Conservation (phyloP, 2,797 vertebrate genomes). For the Parauchenoglanis ngamensis region DNA sequence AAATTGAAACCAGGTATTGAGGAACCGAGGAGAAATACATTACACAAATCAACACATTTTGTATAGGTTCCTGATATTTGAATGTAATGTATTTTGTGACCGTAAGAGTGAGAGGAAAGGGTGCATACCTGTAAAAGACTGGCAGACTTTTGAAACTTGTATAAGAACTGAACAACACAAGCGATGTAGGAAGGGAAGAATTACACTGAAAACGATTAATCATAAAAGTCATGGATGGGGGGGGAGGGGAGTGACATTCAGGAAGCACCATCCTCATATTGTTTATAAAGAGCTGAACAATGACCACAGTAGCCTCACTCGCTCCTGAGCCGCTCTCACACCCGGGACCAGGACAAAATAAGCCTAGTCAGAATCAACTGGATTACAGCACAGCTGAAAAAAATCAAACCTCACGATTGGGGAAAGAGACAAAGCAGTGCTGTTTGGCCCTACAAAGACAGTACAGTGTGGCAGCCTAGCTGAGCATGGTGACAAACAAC, state of each 20-base stretch:
- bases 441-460: constrained; percentile 2
- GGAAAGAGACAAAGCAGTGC: neutral
- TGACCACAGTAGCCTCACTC: neutral
- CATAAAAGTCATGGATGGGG: neutral
- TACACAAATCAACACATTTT: neutral
- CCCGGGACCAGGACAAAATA: neutral
- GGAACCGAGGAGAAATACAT: neutral
- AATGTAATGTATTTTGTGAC: neutral
- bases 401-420: neutral
- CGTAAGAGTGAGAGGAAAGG: too few species aligned
- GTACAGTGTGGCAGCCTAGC: neutral
- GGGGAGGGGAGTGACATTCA: neutral
- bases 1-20: neutral
- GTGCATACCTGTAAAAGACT: neutral
- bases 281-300: neutral
- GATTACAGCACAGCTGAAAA: neutral
- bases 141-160: neutral
- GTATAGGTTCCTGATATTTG: neutral
- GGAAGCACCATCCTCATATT: neutral
- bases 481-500: neutral
- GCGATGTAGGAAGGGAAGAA: neutral
- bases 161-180: neutral
- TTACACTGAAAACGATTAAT: neutral
- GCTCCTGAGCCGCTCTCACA: neutral
- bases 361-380: constrained; percentile 5